Percentiles rank a stretch among this genome's conserved stretches.
Evolutionary conservation across 2,797 vertebrate genomes (phyloP).

Genomic region (Sebastolobus alascanus): DNA sequence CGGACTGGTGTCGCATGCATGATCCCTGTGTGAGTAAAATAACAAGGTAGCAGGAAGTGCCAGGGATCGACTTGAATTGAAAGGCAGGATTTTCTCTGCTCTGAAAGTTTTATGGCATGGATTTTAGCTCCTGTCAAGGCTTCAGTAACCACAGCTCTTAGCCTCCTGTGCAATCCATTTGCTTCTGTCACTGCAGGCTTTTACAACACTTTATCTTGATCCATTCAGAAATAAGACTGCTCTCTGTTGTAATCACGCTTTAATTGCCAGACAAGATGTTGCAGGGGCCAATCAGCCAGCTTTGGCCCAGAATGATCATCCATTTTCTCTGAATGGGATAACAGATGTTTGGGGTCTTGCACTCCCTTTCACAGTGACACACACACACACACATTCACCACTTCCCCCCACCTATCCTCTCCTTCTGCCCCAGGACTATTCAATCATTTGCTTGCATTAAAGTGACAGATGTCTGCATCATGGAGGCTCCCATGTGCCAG

Average conservation of each 20-base stretch:
- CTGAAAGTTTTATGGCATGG: constrained; percentile 54
- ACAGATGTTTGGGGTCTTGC: constrained; percentile 74
- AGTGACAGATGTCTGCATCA: constrained; percentile 68
- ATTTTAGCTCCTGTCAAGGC: constrained; percentile 43
- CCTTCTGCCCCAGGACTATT: constrained; percentile 44
- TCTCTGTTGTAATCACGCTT: constrained; percentile 60
- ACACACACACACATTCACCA: constrained; percentile 20
- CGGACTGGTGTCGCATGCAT: constrained; percentile 8
- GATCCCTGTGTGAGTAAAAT: constrained; percentile 28
- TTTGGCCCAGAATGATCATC: constrained; percentile 36
- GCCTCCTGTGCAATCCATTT: constrained; percentile 52
- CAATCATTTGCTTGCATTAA: constrained; percentile 62
- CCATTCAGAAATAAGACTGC: constrained; percentile 24
- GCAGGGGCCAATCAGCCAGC: constrained; percentile 43
- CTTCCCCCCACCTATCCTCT: constrained; percentile 42
- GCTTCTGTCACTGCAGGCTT: constrained; percentile 37
- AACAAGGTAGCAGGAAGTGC: constrained; percentile 34
- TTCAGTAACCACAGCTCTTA: constrained; percentile 47
- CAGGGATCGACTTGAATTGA: constrained; percentile 20
- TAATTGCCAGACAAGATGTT: constrained; percentile 54
- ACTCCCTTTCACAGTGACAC: constrained; percentile 36
- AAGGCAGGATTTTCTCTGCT: constrained; percentile 57
- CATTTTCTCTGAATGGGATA: constrained; percentile 57
- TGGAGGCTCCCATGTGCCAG: constrained; percentile 24
- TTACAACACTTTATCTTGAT: constrained; percentile 43